Base-by-base conservation (phyloP, 2,113 vertebrate species). In the Fregetta grallaria region DNA sequence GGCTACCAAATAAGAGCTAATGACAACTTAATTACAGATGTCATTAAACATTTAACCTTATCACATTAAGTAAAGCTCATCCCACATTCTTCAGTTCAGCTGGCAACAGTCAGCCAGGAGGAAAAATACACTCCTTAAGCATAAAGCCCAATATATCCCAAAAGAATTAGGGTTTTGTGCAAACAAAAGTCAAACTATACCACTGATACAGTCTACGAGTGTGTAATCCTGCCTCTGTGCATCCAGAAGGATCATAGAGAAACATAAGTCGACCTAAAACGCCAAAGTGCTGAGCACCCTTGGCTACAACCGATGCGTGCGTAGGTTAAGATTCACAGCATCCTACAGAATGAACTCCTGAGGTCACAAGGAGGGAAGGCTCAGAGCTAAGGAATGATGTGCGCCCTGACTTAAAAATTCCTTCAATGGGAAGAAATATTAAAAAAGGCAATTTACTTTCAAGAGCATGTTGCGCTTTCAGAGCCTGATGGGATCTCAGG, bases 41-140 rank as follows among this genome's bases (percentile, higher is more conserved):
- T 70, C 84, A 94, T 97, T 95, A 97, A 95, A 85, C 70, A 88
- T 95, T 92, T 82, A 95, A 91, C 96, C 85, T 92, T 91, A 87
- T 26, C 79, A 67, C 58, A 85, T 84, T 75, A 86, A 67, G 30
- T 58, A 71, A 94, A 94, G 66, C 58, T 76, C 34, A 73, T 38
- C 22, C 61, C 55, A 65, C 44, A 74, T 76, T 72, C 65, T 78
- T 77, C 58, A 47, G 30, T 45, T 79, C 58, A 88, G 49, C 68
- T 86, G 40, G 42, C 59, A 83, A 63, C 63, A 95, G 47, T 17
- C 53, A 91, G 44, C 25, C 17, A 79, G 42, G 14, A 90, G n/a
- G 16, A 68, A 72, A 80, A 61, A 61, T 10, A 10, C 3, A 36
- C 7, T 72, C 18, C 61, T 77, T 53, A 29, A 62, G 21, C 36